These are phyloP conservation scores for Orientallactaga bullata DNA, from an alignment of 2,113 vertebrate genomes.

Conservation along the genomic window DNA sequence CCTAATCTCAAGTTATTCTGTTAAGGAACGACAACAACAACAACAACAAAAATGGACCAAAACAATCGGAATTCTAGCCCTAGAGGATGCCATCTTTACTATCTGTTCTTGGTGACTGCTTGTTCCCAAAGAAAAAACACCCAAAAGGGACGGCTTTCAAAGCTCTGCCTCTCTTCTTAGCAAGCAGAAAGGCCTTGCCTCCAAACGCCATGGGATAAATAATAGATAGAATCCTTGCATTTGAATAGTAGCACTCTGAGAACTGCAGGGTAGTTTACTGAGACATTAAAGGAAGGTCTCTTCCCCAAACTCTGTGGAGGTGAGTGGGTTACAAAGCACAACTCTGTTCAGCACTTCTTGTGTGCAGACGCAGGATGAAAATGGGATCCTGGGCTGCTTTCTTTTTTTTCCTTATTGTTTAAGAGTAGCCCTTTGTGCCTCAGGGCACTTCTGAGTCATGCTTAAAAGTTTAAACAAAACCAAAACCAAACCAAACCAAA, in stretches of 20 bases:
- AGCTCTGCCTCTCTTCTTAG: conserved; percentile 45
- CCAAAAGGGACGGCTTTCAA: conserved; percentile 56
- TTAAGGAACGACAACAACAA: background rate
- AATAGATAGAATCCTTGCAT: conserved; percentile 73
- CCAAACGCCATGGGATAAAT: conserved; percentile 64
- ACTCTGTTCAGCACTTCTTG: background rate
- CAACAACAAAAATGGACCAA: background rate
- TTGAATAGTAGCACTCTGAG: conserved; percentile 29
- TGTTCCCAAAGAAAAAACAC: background rate
- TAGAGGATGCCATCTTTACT: background rate
- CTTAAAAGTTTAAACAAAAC: conserved; percentile 44
- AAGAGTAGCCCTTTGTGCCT: background rate
- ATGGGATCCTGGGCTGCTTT: background rate
- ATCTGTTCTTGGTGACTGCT: background rate
- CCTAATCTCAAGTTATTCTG: background rate
- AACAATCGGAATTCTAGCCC: background rate
- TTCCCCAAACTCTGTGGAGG: background rate
- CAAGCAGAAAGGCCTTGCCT: conserved; percentile 5
- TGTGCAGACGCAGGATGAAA: conserved; percentile 17
- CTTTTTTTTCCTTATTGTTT: conserved; percentile 27
- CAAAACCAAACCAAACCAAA: no score
- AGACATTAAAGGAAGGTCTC: conserved; percentile 44
- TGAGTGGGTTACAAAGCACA: background rate
- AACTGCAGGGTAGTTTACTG: conserved; percentile 36
- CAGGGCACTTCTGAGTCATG: background rate